Percentiles rank a stretch among this genome's conserved stretches.
These are phyloP conservation scores for Toxonevra muliebris DNA, from an alignment of 2,888 invertebrate species.

Conservation along the genomic window DNA sequence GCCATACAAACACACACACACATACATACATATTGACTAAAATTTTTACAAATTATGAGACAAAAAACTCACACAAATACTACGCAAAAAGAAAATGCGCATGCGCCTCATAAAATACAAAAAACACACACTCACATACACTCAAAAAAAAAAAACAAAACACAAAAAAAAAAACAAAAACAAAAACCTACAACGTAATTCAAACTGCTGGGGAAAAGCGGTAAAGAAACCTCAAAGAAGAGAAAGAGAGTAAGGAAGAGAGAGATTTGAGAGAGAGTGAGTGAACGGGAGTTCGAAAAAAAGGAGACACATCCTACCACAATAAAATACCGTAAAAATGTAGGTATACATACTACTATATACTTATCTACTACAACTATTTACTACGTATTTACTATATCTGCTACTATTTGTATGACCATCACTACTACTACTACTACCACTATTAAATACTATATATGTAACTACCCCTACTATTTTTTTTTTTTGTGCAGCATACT, in stretches of 20 bases:
- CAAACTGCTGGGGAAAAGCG: background rate
- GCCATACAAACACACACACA: background rate
- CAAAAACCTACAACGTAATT: slow-evolving; percentile 18
- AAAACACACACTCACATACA: background rate
- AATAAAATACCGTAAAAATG: background rate
- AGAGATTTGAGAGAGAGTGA: too few relatives aligned
- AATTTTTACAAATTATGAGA: too few relatives aligned
- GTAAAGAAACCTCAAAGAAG: background rate
- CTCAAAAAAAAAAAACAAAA: background rate
- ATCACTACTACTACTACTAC: too few relatives aligned
- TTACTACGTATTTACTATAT: too few relatives aligned
- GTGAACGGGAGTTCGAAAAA: background rate
- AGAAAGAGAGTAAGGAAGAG: background rate
- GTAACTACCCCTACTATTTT: too few relatives aligned
- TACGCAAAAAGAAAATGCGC: slow-evolving; percentile 36
- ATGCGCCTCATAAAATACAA: slow-evolving; percentile 19
- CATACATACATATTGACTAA: background rate
- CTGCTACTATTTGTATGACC: too few relatives aligned
- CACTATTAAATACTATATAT: too few relatives aligned
- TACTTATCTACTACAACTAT: too few relatives aligned
- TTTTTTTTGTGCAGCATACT: too few relatives aligned
- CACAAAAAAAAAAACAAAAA: background rate
- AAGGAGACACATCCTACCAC: background rate
- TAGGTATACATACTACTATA: background rate
- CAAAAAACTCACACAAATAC: slow-evolving; percentile 22